A percentile compares a stretch with the other conserved stretches of the same genome.
Conservation (phyloP, 2,113 vertebrate genomes). For the Enhydra lutris region DNA sequence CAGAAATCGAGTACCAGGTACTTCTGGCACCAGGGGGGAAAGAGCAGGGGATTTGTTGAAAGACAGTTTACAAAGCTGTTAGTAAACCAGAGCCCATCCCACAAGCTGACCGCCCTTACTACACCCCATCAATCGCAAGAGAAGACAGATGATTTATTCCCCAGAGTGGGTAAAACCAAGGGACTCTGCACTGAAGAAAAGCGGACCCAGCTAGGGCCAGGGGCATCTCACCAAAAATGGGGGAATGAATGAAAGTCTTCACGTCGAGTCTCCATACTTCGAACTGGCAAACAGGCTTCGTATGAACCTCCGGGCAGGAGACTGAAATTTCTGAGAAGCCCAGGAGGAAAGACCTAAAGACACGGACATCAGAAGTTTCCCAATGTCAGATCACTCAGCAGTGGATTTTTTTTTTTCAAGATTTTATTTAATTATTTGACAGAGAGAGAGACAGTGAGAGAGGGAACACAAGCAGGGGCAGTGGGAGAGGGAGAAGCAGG, state of each 20-base stretch:
- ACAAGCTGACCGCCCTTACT: not conserved
- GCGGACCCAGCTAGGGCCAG: not conserved
- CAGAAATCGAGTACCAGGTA: not conserved
- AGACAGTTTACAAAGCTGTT: not conserved
- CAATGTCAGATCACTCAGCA: not conserved
- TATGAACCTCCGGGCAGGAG: not conserved
- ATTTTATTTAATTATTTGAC: no score
- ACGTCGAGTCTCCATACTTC: not conserved
- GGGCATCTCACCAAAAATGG: not conserved
- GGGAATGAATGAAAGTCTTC: not conserved
- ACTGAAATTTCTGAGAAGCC: not conserved
- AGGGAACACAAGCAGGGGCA: no score
- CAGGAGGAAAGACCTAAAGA: not conserved
- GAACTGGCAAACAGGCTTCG: not conserved
- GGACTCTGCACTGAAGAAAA: not conserved
- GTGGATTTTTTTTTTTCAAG: not conserved
- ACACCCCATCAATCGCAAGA: not conserved
- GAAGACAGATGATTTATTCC: not conserved
- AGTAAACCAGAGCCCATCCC: not conserved
- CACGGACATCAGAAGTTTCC: not conserved
- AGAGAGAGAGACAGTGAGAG: no score
- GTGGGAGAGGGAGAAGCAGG: no score
- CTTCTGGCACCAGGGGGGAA: no score
- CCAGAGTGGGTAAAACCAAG: not conserved
- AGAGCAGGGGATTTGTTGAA: not conserved